Base-by-base conservation (phyloP, 2,113 vertebrate genomes). In the Nannobrachium achirus region DNA sequence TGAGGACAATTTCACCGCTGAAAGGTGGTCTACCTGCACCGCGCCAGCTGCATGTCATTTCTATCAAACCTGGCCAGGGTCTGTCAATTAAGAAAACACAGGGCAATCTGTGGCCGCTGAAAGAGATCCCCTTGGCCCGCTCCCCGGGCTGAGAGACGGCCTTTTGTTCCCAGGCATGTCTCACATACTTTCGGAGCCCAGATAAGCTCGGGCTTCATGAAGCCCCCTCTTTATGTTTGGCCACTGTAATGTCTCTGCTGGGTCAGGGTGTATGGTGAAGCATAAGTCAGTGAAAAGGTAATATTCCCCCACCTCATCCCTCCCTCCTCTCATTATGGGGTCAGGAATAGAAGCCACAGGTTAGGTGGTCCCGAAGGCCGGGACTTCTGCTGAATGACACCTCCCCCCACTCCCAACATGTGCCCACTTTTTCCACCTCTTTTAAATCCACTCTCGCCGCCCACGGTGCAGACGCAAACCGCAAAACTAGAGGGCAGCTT, bases 51-150 rank as follows among this genome's bases (percentile, higher is more conserved):
- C 92, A 93, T 82, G 86, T 94, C 91, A 83, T 88, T 92, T 92
- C 91, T 91, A 92, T 94, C 94, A 94, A 93, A 91, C 88, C 87
- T 87, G 90, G 90, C 87, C 80, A 71, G 88, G 87, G 89, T 93
- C 93, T 93, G 92, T 95, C 95, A 95, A 95, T 95, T 95, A 95
- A 94, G 92, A 91, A 93, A 95, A 95, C 95, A 94, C 94, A 93
- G 94, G 91, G 93, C 94, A 95, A 95, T 96, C 94, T 95, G 94
- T 95, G 94, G 90, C 85, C 0, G 92, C 89, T 95, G 95, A 96
- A 95, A 96, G 93, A 93, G 94, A 95, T 95, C 93, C 91, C 90
- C 93, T 90, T 90, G 91, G 89, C 91, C 89, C 51, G 81, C 89
- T 91, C 87, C 0, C 25, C 69, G 56, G 88, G 76, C 91, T 86